Percentiles rank a stretch among this genome's conserved stretches.
phyloP scores from a whole-genome alignment of 30 jellyfish, hydroid and myxozoan genomes.

The Aurelia coerulea region DNA sequence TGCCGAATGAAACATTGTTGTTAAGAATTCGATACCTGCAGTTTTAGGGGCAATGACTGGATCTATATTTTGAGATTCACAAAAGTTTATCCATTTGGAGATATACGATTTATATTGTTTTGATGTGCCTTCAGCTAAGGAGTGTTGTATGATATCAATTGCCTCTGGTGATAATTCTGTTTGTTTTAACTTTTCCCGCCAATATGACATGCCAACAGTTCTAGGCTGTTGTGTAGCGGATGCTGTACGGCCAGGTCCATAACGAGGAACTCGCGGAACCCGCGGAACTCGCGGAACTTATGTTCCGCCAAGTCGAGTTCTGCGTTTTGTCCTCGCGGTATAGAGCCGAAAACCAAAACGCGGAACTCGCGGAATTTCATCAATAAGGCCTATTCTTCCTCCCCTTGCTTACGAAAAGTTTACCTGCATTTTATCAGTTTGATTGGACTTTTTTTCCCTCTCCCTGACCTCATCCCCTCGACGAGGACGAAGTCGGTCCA shows the following conservation, averaged over 20 bases:
- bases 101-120: background rate
- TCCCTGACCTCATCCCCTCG: no score
- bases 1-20: background rate
- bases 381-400: no score
- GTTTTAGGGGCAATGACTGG: background rate
- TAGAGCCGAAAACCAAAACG: no score
- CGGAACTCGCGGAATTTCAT: no score
- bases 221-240: constrained; percentile 16
- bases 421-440: no score
- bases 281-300: no score
- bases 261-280: no score
- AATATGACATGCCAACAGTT: background rate
- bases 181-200: background rate
- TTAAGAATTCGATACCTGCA: background rate
- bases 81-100: background rate
- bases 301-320: no score
- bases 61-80: background rate
- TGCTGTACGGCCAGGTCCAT: constrained; percentile 2
- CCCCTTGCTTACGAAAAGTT: no score
- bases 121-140: background rate
- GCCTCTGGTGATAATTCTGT: background rate
- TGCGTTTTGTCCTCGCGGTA: no score
- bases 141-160: background rate
- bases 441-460: no score
- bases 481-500: no score